Base-by-base conservation (phyloP, 2,888 invertebrate species). In the Cheilosia urbana region DNA sequence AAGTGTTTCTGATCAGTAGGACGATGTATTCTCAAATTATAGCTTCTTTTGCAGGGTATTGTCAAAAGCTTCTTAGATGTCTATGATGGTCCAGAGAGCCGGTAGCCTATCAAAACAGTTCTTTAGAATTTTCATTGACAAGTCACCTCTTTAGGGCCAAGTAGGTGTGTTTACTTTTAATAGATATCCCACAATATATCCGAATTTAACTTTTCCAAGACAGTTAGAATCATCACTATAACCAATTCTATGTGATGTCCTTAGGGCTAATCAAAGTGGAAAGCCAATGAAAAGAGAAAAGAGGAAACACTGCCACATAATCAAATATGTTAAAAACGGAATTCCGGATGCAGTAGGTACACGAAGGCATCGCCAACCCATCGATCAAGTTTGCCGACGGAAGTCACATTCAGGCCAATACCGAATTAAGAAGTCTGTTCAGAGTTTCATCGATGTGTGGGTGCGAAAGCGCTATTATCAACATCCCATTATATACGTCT, bases 401-500 rank as follows among this genome's bases (percentile, higher is more conserved):
- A 65, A 49, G 55, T 78, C 55, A 40, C 63, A 78, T 57, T 37
- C 13, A 69, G 37, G 19, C 11, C 27, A 49, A 17, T 15, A 37
- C 13, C 47, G 40, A 47, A 37, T 63, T 63, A 57, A 69, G 47
- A 40, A 63, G 47, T 37, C 11, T 60, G 42, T 34, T 30, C 30
- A 30, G 53, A 53, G 51, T 42, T 34, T 47, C 13, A 13, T 13
- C 15, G 21, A 58, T 66, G 42, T 47, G 24, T 47, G 49, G 55
- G 49, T 51, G 49, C 42, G n/a, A 6, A 15, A 15, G 15, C 24
- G 37, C 37, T 13, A 37, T 13, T 60, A 55, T 37, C 19, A 62
- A 69, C 63, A 58, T 78, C 42, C 47, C 30, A 66, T 53, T 72
- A 65, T 72, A 72, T 51, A 58, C 49, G 55, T 57, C 72, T 65